A percentile compares a stretch with the other conserved stretches of the same genome.
Evolutionary conservation across 2,888 invertebrate species (phyloP).

Genomic region (Noctua comes): DNA sequence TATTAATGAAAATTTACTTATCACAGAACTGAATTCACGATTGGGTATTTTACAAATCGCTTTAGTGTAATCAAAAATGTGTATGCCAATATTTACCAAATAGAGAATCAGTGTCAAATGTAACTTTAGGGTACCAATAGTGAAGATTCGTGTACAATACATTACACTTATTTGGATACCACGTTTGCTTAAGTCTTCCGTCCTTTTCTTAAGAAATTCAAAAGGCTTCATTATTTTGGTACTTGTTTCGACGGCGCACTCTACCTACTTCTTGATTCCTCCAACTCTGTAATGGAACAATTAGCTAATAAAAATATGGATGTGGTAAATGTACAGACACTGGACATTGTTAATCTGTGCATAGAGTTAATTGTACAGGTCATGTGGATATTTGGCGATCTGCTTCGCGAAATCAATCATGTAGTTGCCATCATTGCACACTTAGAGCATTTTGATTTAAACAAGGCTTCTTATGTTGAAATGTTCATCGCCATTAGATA

Average conservation of each 20-base stretch:
- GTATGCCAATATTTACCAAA: constrained; percentile 77
- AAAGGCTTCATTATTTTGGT: constrained; percentile 69
- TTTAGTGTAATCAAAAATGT: constrained; percentile 75
- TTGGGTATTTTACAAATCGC: constrained; percentile 76
- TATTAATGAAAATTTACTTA: constrained; percentile 67
- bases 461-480: constrained; percentile 79
- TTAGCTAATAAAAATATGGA: constrained; percentile 71
- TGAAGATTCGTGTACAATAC: constrained; percentile 78
- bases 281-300: constrained; percentile 75
- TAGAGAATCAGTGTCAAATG: constrained; percentile 86
- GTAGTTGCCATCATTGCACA: constrained; percentile 80
- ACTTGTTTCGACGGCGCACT: constrained; percentile 65
- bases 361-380: constrained; percentile 88
- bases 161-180: constrained; percentile 77
- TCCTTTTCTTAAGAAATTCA: constrained; percentile 83
- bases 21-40: constrained; percentile 76
- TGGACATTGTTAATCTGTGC: constrained; percentile 81
- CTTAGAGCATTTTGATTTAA: constrained; percentile 79
- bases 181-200: constrained; percentile 88
- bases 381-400: constrained; percentile 91
- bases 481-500: constrained; percentile 78
- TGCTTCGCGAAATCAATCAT: constrained; percentile 83
- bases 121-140: constrained; percentile 87
- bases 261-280: constrained; percentile 67
- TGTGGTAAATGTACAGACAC: constrained; percentile 78